Base-by-base conservation (phyloP, 2,888 invertebrate genomes). In the Caenorhabditis sp. region DNA sequence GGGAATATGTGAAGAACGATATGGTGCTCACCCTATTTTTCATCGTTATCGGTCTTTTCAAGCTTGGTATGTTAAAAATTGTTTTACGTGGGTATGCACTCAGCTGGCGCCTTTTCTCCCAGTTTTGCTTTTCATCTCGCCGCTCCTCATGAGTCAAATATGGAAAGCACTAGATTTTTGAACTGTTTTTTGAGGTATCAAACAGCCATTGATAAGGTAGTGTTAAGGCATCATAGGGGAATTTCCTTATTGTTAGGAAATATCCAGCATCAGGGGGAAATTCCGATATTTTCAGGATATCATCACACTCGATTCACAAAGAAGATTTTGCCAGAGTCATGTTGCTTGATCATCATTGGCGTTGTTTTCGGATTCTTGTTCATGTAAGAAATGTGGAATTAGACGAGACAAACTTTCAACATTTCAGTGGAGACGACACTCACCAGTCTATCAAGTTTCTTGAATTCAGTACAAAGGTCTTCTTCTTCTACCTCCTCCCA, bases 401-500 rank as follows among this genome's bases (percentile, higher is more conserved):
- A n/a, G n/a, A n/a, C n/a, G n/a, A n/a, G 16, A n/a, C 14, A 16
- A 6, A 58, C n/a, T 19, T 14, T n/a, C n/a, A n/a, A n/a, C n/a
- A n/a, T 81, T 83, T 75, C 82, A 88, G 88, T 10, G 84, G 84
- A 1, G 88, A 88, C 56, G 51, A 68, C 5, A 85, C 88, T 35
- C 88, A 88, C 44, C 84, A 81, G 54, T 85, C 86, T 0, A 88
- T 91, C 64, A 84, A 87, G 28, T 91, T 91, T 66, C 85, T 91
- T 38, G 90, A 92, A 54, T 93, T 93, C 90, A 92, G 91, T 82
- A 93, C 93, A 47, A 91, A 92, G 76, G 90, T 92, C 12, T 94
- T 94, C 90, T 94, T 94, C 90, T 93, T 93, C 80, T 93, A 93
- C 79, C 92, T 94, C 0, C 92, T 94, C 28, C 94, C 94, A 4